These are phyloP conservation scores for Nyctibius bracteatus DNA, from an alignment of 2,113 vertebrate species.

Conservation along the genomic window DNA sequence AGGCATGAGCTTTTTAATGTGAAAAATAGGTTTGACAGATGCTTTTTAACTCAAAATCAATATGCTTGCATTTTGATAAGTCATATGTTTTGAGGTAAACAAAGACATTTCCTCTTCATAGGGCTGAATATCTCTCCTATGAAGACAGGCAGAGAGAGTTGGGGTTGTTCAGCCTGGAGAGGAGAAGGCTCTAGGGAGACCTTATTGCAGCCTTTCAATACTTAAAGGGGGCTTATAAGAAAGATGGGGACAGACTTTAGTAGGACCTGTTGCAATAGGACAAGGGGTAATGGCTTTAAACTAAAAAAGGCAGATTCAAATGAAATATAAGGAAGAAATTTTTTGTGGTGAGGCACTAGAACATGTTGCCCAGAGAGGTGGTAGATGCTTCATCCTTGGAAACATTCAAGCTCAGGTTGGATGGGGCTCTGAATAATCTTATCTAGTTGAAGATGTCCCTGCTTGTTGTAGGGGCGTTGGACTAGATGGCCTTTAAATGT, in stretches of 20 bases:
- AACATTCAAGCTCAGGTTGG: neutral
- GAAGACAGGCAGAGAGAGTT: neutral
- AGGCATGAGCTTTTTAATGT: neutral
- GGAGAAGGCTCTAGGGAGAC: rapidly evolving
- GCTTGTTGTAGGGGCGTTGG: rapidly evolving
- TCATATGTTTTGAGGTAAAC: neutral
- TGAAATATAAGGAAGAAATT: neutral
- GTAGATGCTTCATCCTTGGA: neutral
- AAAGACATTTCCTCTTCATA: neutral
- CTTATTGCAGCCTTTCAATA: neutral
- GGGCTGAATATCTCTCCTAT: neutral
- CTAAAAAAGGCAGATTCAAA: neutral
- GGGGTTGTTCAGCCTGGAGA: neutral
- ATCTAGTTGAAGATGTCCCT: neutral
- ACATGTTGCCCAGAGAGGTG: neutral
- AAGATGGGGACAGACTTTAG: neutral
- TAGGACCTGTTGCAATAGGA: rapidly evolving
- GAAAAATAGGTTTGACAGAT: neutral
- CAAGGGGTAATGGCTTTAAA: neutral
- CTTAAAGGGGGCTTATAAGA: neutral
- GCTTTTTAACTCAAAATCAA: neutral
- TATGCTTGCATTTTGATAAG: neutral
- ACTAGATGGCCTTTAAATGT: neutral
- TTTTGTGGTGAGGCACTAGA: neutral
- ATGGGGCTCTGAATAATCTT: neutral